Evolutionary conservation across 2,888 invertebrate genomes (phyloP).

Genomic region (Lacanobia wlatinum): DNA sequence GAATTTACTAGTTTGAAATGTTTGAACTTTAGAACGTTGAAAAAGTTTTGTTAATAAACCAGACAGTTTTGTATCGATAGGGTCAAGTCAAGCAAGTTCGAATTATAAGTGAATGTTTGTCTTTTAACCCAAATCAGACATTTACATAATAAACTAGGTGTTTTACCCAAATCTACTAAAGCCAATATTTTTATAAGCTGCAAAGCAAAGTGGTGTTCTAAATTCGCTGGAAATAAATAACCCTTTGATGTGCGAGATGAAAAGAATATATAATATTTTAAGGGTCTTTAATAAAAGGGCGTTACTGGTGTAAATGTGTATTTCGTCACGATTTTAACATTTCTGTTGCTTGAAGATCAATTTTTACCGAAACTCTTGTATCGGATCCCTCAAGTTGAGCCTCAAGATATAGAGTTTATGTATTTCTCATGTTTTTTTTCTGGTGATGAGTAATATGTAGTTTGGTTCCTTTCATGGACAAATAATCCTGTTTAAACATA

Average conservation of each 20-base stretch:
- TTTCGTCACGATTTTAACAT: slow-evolving; percentile 13
- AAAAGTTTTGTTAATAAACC: background rate
- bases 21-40: background rate
- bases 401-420: slow-evolving; percentile 3
- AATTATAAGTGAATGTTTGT: slow-evolving; percentile 1
- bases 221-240: slow-evolving; percentile 53
- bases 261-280: slow-evolving; percentile 43
- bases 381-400: background rate
- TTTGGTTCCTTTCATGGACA: slow-evolving; percentile 51
- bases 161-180: slow-evolving; percentile 26
- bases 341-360: slow-evolving; percentile 20
- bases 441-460: slow-evolving; percentile 47
- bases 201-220: slow-evolving; percentile 44
- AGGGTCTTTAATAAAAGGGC: slow-evolving; percentile 39
- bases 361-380: slow-evolving; percentile 2
- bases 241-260: slow-evolving; percentile 61
- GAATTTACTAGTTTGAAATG: background rate
- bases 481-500: slow-evolving; percentile 60
- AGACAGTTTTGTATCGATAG: background rate
- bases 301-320: slow-evolving; percentile 8
- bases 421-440: slow-evolving; percentile 26
- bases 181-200: slow-evolving; percentile 35
- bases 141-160: slow-evolving; percentile 1
- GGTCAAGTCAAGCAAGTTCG: slow-evolving; percentile 11
- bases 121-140: slow-evolving; percentile 15